phyloP scores from a whole-genome alignment of 2,113 vertebrate genomes.

The Myrmophylax atrothorax region DNA sequence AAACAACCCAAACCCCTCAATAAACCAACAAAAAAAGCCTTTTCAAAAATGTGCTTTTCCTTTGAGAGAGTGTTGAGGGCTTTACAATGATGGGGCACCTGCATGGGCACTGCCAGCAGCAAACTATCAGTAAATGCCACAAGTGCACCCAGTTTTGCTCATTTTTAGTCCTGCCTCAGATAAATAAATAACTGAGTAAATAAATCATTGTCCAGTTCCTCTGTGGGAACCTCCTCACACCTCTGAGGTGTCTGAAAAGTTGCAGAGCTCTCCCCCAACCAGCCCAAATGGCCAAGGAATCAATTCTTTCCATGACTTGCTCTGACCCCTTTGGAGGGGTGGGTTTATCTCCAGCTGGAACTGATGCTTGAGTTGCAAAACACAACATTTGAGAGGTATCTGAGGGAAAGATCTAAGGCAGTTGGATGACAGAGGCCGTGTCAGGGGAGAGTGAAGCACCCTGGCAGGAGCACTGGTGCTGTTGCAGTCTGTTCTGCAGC shows the following conservation, averaged over 20 bases:
- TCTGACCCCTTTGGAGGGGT: neutral
- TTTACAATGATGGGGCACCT: neutral
- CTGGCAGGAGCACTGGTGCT: neutral
- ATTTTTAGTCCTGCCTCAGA: neutral
- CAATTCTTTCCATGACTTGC: neutral
- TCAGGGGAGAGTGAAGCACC: neutral
- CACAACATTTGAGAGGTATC: neutral
- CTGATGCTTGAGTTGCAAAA: neutral
- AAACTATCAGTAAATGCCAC: neutral
- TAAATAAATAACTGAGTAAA: neutral
- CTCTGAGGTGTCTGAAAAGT: neutral
- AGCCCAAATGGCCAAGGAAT: neutral
- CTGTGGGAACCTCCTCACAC: neutral
- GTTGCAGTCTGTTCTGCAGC: neutral
- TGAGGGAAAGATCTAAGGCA: neutral
- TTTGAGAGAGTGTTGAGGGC: neutral
- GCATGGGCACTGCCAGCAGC: neutral
- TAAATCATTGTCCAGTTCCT: neutral
- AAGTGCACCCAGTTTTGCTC: neutral
- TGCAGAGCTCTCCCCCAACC: neutral
- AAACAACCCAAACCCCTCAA: neutral
- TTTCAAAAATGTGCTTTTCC: neutral
- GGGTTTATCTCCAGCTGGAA: neutral
- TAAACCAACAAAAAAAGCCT: neutral
- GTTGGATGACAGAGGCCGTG: neutral